Evolutionary conservation across 2,797 vertebrate genomes (phyloP).

Genomic region (Geotrypetes seraphini): DNA sequence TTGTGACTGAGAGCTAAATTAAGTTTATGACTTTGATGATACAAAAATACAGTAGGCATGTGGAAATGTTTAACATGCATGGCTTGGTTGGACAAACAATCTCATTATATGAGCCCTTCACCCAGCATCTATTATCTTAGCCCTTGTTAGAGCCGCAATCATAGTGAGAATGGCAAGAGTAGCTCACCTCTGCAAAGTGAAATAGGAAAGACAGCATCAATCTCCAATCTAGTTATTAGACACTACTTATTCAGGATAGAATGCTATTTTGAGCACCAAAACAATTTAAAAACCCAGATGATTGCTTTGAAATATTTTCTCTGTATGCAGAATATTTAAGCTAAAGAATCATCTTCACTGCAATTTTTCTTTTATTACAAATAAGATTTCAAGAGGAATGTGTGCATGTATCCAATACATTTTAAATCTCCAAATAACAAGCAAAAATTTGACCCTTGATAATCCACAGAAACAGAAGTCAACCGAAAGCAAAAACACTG

Average conservation of each 20-base stretch:
- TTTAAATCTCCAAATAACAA: too few relatives aligned
- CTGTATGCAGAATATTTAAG: background rate
- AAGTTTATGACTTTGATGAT: background rate
- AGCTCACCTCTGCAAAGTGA: background rate
- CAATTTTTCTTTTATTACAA: too few relatives aligned
- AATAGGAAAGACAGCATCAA: background rate
- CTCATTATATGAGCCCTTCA: conserved; percentile 1
- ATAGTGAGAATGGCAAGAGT: conserved; percentile 1
- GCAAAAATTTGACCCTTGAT: too few relatives aligned
- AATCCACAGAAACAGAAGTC: too few relatives aligned
- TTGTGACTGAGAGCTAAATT: background rate
- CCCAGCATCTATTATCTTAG: background rate
- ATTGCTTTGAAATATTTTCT: conserved; percentile 1
- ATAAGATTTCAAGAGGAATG: too few relatives aligned
- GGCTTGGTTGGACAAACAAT: background rate
- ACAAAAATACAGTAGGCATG: background rate
- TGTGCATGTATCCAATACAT: too few relatives aligned
- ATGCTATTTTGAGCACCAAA: conserved; percentile 2
- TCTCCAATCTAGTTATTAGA: background rate
- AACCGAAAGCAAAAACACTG: too few relatives aligned
- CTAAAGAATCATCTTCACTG: too few relatives aligned
- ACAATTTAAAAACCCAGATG: conserved; percentile 2
- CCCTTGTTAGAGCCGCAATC: conserved; percentile 8
- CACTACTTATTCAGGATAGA: conserved; percentile 2
- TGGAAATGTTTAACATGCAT: background rate